A percentile compares a stretch with the other conserved stretches of the same genome.
These are phyloP conservation scores for Eurois occulta DNA, from an alignment of 2,888 invertebrate genomes.

Conservation along the genomic window DNA sequence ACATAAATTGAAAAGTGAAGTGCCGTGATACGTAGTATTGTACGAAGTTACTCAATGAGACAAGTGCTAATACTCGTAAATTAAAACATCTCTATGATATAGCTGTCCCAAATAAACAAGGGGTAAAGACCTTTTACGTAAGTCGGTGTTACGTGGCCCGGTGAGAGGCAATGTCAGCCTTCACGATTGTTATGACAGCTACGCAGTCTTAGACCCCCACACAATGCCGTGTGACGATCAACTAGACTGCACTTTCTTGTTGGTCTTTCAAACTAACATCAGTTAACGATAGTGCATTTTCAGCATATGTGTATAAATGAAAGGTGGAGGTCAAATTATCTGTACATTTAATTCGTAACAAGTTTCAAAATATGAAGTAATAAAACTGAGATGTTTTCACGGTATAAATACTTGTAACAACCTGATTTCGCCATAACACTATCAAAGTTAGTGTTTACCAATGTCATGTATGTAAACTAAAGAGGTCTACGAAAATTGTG, in stretches of 20 bases:
- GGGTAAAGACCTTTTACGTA: constrained; percentile 90
- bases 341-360: constrained; percentile 74
- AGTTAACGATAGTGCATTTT: constrained; percentile 59
- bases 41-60: constrained; percentile 77
- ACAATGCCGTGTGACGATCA: constrained; percentile 66
- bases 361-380: constrained; percentile 76
- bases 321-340: constrained; percentile 77
- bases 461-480: constrained; percentile 43
- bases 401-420: constrained; percentile 55
- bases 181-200: constrained; percentile 82
- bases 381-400: constrained; percentile 69
- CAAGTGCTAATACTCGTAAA: constrained; percentile 85
- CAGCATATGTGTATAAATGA: constrained; percentile 64
- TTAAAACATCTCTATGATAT: constrained; percentile 86
- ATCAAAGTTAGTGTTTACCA: constrained; percentile 43
- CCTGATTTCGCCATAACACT: constrained; percentile 52
- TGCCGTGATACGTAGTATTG: constrained; percentile 72
- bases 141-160: constrained; percentile 83
- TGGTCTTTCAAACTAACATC: constrained; percentile 43
- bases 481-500: constrained; percentile 60
- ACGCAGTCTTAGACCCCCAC: constrained; percentile 75
- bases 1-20: constrained; percentile 78
- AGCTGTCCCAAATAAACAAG: constrained; percentile 89
- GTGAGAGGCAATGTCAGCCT: constrained; percentile 90
- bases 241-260: constrained; percentile 50